Percentiles rank a stretch among this genome's conserved stretches.
Evolutionary conservation across 2,113 vertebrate genomes (phyloP).

Genomic region (Halcyon malimbica): DNA sequence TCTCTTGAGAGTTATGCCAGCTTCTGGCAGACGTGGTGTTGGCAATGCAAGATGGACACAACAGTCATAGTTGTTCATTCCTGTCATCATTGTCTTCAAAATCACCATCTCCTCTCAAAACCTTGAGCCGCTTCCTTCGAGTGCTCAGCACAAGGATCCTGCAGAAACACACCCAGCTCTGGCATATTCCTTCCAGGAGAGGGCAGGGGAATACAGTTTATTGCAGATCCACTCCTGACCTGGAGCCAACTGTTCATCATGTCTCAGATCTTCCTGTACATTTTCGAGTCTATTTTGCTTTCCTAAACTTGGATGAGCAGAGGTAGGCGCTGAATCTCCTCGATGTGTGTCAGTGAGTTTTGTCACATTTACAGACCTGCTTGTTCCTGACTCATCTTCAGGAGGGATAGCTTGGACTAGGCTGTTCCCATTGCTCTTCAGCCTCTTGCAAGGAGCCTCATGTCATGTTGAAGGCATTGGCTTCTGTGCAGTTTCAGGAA

Average conservation of each 20-base stretch:
- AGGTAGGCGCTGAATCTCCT: background rate
- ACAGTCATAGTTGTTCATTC: background rate
- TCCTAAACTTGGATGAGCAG: background rate
- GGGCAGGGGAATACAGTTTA: constrained; percentile 67
- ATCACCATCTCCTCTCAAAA: background rate
- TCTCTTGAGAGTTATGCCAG: background rate
- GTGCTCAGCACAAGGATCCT: background rate
- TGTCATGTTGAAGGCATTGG: accelerated
- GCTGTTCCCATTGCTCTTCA: background rate
- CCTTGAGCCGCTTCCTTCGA: background rate
- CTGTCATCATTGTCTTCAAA: background rate
- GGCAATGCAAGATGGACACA: background rate
- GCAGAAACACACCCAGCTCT: background rate
- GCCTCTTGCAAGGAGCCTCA: background rate
- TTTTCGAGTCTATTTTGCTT: background rate
- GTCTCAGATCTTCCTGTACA: background rate
- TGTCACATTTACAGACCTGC: background rate
- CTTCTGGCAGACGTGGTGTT: background rate
- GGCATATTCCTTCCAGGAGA: constrained; percentile 67
- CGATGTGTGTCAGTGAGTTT: background rate
- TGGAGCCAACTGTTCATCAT: background rate
- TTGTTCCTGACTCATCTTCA: background rate
- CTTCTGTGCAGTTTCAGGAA: background rate
- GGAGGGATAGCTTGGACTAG: background rate
- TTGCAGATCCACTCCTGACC: background rate